Evolutionary conservation across 2,113 vertebrate species (phyloP).

Genomic region (Channa argus): DNA sequence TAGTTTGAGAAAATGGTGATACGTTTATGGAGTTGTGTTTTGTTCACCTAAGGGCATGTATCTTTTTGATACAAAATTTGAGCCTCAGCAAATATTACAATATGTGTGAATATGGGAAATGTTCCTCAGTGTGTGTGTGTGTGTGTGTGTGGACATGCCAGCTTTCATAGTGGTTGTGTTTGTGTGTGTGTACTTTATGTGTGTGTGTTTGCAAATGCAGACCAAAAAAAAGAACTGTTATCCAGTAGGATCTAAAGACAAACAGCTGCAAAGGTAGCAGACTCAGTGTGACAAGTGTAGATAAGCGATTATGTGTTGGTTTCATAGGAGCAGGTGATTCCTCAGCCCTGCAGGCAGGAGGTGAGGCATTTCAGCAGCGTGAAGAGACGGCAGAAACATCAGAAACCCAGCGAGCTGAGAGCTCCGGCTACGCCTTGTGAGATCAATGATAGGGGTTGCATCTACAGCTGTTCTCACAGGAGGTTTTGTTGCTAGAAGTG

Average conservation of each 20-base stretch:
- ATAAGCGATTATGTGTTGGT: conserved; percentile 76
- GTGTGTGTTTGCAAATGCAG: conserved; percentile 12
- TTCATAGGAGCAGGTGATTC: conserved; percentile 65
- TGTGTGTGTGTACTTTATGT: background rate
- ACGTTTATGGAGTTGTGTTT: background rate
- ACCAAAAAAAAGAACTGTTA: conserved; percentile 21
- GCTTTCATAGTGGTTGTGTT: background rate
- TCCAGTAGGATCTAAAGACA: conserved; percentile 59
- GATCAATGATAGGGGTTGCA: conserved; percentile 68
- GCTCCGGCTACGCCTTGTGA: conserved; percentile 49
- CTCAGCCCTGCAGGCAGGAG: conserved; percentile 44
- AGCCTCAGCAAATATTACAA: conserved; percentile 19
- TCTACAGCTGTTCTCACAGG: conserved; percentile 60
- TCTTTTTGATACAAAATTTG: background rate
- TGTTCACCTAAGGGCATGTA: too few species aligned
- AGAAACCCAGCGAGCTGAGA: conserved; percentile 56
- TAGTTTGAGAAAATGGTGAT: conserved; percentile 6
- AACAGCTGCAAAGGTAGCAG: conserved; percentile 48
- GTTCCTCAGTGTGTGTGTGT: background rate
- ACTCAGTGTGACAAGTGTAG: conserved; percentile 58
- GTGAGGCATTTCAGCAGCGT: conserved; percentile 35
- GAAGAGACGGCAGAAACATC: conserved; percentile 60
- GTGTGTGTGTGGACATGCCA: background rate
- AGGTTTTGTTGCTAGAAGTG: conserved; percentile 59
- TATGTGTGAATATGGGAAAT: background rate